A percentile compares a stretch with the other conserved stretches of the same genome.
Conservation (phyloP, 1,140 invertebrate species). For the Trichonephila clavata region DNA sequence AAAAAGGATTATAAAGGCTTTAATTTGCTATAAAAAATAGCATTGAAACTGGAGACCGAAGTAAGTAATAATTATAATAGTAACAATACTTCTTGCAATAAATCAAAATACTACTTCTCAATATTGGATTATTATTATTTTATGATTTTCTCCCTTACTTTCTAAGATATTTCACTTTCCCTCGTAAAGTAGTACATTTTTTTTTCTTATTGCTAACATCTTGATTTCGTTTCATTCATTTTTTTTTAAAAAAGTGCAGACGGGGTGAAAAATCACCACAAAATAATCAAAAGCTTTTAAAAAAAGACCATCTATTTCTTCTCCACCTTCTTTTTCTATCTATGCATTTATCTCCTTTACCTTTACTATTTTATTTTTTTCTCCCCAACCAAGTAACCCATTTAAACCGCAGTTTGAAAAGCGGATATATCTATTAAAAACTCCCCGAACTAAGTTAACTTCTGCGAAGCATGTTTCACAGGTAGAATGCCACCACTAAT, state of each 20-base stretch:
- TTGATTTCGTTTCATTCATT: neutral
- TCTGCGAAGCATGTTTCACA: neutral
- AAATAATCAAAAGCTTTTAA: neutral
- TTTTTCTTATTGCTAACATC: neutral
- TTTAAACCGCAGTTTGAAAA: slow-evolving; percentile 29
- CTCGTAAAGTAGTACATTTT: neutral
- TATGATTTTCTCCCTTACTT: no score
- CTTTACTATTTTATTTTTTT: neutral
- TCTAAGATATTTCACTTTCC: no score
- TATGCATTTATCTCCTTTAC: slow-evolving; percentile 11
- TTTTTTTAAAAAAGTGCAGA: neutral
- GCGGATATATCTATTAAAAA: slow-evolving; percentile 54
- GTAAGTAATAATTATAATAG: no score
- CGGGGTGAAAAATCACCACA: neutral
- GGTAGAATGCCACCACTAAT: slow-evolving; percentile 3
- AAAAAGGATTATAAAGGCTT: no score
- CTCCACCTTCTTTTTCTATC: neutral
- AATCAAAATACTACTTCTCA: no score
- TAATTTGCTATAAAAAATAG: no score
- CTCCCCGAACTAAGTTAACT: neutral
- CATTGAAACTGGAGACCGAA: no score
- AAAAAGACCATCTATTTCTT: neutral
- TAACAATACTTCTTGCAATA: no score
- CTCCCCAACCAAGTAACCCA: neutral
- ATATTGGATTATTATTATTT: no score